Percentiles rank a stretch among this genome's conserved stretches.
Evolutionary conservation across 2,113 vertebrate genomes (phyloP).

Genomic region (Glaucomys volans): DNA sequence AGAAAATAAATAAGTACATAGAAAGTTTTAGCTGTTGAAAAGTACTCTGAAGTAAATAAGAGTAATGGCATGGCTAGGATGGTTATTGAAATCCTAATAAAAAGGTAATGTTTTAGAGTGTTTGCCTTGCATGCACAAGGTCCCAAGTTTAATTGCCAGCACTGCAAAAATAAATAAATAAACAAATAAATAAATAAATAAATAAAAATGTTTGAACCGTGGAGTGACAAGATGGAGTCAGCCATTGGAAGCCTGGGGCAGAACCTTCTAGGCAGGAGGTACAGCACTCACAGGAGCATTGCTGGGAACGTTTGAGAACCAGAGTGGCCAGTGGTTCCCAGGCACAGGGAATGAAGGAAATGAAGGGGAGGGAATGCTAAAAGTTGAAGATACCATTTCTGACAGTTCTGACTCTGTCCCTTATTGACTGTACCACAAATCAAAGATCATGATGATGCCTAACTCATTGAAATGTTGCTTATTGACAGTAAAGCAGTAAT

Average conservation of each 20-base stretch:
- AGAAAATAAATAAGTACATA: not conserved
- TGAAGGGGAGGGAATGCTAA: too few species aligned
- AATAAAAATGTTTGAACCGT: rapidly evolving
- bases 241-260: not conserved
- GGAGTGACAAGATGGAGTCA: not conserved
- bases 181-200: too few species aligned
- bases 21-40: not conserved
- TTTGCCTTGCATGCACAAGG: too few species aligned
- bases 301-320: rapidly evolving
- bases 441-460: rapidly evolving
- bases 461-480: rapidly evolving
- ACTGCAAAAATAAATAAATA: too few species aligned
- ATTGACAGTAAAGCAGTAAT: too few species aligned
- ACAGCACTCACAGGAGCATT: rapidly evolving
- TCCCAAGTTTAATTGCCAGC: too few species aligned
- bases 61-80: rapidly evolving
- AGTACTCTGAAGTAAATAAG: not conserved
- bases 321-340: rapidly evolving
- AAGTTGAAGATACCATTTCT: not conserved
- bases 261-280: not conserved
- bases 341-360: too few species aligned
- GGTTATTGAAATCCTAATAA: not conserved
- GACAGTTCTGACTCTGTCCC: not conserved
- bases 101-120: too few species aligned
- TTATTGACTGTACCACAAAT: not conserved